Evolutionary conservation across 2,797 vertebrate genomes (phyloP).

Genomic region (Sciurus vulgaris): DNA sequence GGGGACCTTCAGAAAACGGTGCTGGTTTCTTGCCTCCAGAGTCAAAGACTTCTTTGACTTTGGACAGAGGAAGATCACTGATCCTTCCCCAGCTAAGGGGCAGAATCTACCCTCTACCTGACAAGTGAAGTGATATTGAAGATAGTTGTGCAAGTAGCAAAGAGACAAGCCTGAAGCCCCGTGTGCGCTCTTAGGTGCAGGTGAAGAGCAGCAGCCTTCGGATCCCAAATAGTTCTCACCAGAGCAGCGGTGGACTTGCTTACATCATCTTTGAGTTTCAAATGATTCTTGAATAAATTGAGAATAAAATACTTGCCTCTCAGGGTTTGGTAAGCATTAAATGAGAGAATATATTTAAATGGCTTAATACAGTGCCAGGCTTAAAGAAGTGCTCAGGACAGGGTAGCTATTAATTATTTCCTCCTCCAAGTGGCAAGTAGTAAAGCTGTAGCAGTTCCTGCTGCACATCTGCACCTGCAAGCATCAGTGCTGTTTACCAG

Average conservation of each 20-base stretch:
- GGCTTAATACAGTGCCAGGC: neutral
- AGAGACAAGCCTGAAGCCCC: neutral
- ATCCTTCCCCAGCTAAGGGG: neutral
- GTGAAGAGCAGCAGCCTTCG: neutral
- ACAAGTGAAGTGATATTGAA: neutral
- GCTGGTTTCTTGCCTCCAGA: neutral
- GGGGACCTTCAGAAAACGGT: neutral
- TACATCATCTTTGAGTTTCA: neutral
- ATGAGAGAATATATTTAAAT: constrained; percentile 59
- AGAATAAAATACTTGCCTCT: constrained; percentile 32
- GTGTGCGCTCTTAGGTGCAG: accelerated
- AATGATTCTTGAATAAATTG: neutral
- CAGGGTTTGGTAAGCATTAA: constrained; percentile 23
- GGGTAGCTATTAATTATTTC: neutral
- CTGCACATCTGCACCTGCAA: neutral
- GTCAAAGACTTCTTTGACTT: neutral
- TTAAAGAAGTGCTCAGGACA: constrained; percentile 29
- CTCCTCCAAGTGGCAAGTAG: neutral
- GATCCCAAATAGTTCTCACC: neutral
- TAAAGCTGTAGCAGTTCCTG: neutral
- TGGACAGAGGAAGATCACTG: neutral
- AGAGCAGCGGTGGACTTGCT: neutral
- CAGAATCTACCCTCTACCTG: too few relatives aligned
- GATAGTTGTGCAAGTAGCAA: neutral
- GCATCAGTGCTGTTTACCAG: neutral